Conservation (phyloP, 1,140 invertebrate species). For the Lepidurus couesii region DNA sequence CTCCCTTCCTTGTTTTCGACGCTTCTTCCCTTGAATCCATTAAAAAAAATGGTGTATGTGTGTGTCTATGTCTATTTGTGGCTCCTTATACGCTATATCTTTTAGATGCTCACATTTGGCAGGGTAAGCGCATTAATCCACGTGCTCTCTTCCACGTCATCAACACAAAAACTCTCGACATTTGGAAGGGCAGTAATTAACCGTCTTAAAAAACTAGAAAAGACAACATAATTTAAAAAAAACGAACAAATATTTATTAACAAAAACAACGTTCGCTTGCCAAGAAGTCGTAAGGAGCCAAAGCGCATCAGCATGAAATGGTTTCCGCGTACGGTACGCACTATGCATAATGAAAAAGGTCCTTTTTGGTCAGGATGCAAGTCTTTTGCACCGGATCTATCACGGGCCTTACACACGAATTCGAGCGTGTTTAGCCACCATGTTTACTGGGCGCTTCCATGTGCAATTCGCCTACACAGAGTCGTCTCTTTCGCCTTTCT, state of each 20-base stretch:
- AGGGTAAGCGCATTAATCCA: no score
- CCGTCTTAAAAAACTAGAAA: no score
- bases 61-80: no score
- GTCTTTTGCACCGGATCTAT: neutral
- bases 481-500: neutral
- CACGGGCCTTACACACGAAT: slow-evolving; percentile 2
- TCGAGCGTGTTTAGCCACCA: slow-evolving; percentile 18
- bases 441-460: neutral
- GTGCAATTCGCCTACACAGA: slow-evolving; percentile 4
- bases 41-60: no score
- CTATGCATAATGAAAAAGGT: slow-evolving; percentile 16
- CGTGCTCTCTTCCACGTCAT: no score
- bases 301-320: neutral
- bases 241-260: neutral
- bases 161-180: no score
- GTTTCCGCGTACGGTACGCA: neutral
- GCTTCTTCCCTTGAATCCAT: no score
- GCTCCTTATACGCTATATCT: no score
- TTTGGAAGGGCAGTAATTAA: no score
- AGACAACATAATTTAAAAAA: neutral
- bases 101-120: no score
- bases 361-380: neutral
- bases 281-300: neutral
- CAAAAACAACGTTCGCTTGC: neutral
- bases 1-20: no score